Percentiles rank a stretch among this genome's conserved stretches.
Conservation (phyloP, 2,797 vertebrate genomes). For the Sitta carolinensis region DNA sequence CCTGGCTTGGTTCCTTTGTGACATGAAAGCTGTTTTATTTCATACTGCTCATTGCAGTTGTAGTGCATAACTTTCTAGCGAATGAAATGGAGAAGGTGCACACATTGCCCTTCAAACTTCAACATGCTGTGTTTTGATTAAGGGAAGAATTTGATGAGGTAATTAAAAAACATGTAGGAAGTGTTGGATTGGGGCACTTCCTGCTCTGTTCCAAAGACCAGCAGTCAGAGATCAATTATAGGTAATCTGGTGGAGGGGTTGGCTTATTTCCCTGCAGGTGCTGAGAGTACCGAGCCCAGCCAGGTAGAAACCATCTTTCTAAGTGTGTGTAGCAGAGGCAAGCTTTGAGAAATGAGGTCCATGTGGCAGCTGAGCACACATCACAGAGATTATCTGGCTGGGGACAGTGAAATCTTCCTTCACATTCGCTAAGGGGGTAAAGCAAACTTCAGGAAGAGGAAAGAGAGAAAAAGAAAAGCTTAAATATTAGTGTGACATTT, state of each 20-base stretch:
- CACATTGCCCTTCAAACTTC: neutral
- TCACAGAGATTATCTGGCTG: neutral
- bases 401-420: neutral
- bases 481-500: constrained; percentile 33
- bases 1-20: constrained; percentile 17
- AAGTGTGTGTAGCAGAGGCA: neutral
- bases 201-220: constrained; percentile 1
- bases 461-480: neutral
- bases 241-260: neutral
- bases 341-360: neutral
- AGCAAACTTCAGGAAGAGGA: neutral
- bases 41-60: neutral
- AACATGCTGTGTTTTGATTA: neutral
- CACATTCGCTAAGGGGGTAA: neutral
- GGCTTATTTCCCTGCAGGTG: neutral
- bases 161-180: neutral
- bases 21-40: neutral
- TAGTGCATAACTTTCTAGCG: neutral
- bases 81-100: neutral
- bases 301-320: neutral
- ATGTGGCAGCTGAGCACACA: neutral
- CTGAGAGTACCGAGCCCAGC: neutral
- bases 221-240: neutral
- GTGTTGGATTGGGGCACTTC: neutral
- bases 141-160: neutral